These are phyloP conservation scores for Stenotaenia linearis DNA, from an alignment of 2,888 invertebrate species.

Conservation along the genomic window DNA sequence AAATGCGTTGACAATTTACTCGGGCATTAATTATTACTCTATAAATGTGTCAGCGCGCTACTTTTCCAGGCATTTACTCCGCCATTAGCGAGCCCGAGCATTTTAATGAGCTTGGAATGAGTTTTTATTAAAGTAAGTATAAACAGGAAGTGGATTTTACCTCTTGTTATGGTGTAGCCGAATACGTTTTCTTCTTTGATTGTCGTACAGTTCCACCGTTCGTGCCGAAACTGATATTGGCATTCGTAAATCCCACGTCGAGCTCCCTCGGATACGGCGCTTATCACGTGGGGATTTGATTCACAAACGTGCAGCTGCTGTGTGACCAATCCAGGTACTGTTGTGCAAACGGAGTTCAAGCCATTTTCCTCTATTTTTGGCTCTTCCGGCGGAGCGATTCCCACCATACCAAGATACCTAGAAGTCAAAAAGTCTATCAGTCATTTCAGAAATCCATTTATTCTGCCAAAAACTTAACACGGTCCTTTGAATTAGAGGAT, in stretches of 20 bases:
- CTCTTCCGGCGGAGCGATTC: conserved; percentile 41
- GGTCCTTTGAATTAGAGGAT: no score
- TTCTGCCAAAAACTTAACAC: no score
- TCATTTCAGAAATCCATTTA: no score
- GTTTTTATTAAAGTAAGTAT: no score
- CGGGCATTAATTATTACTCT: background rate
- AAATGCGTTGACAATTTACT: background rate
- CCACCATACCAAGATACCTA: conserved; percentile 45
- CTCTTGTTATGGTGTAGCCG: conserved; percentile 52
- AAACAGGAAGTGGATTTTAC: no score
- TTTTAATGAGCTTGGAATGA: no score
- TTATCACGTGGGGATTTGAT: conserved; percentile 52
- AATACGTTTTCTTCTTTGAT: conserved; percentile 47
- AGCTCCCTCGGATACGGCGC: conserved; percentile 53
- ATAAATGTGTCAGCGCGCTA: background rate
- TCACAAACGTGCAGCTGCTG: conserved; percentile 51
- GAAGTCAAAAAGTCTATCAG: background rate
- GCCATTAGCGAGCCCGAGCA: no score
- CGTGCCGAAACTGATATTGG: conserved; percentile 54
- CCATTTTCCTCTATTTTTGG: background rate
- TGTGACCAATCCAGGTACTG: conserved; percentile 45
- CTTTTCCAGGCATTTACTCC: no score
- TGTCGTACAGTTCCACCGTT: conserved; percentile 56
- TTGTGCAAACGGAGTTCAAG: conserved; percentile 41
- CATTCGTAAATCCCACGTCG: conserved; percentile 54